Evolutionary conservation across 2,888 invertebrate species (phyloP), one percentile per base, ranked within the genome.

Genomic region (Halocaridina rubra): DNA sequence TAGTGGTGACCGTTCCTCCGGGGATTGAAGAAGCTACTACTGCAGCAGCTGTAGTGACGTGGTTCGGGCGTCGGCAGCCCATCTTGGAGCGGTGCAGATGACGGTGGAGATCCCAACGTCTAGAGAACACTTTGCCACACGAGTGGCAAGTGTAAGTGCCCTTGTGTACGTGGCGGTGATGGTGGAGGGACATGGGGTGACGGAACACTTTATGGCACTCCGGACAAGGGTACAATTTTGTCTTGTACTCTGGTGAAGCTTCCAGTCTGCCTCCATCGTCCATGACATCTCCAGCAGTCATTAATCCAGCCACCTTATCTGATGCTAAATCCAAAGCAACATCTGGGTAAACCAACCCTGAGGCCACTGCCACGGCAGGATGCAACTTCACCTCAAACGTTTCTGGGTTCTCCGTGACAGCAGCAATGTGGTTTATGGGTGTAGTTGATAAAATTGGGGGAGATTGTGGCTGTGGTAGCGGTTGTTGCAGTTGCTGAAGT

Each of bases 321-420:
- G 74, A 46, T 16, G 84, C 84, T 46, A 84, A 32, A 71, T 84
- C 79, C 16, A 84, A 64, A 27, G 86, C 86, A 57, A 57, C 81
- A 13, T 72, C 81, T 19, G 77, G 72, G 75, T 81, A 78, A 57
- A 81, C 77, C 53, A 81, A 57, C 19, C 71, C 80, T 29, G 75
- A 39, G 69, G 75, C 80, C 24, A 75, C 78, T 53, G 84, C 77
- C n/a, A 76, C 79, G 39, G 74, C 74, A 2, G 81, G 98, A 98
- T 80, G 95, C 95, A 90, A 29, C 85, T 85, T 79, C 69, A 80
- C 85, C 53, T 85, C 85, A 61, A 85, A 79, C 16, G 79, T 74
- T 22, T 82, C 80, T 8, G 80, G 72, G 64, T 53, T 67, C 39
- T 64, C 77, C 16, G 61, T 81, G 29, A n/a, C n/a, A n/a, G 81